phyloP scores from a whole-genome alignment of 2,888 invertebrate species.

The Kryphioiulus occultus region DNA sequence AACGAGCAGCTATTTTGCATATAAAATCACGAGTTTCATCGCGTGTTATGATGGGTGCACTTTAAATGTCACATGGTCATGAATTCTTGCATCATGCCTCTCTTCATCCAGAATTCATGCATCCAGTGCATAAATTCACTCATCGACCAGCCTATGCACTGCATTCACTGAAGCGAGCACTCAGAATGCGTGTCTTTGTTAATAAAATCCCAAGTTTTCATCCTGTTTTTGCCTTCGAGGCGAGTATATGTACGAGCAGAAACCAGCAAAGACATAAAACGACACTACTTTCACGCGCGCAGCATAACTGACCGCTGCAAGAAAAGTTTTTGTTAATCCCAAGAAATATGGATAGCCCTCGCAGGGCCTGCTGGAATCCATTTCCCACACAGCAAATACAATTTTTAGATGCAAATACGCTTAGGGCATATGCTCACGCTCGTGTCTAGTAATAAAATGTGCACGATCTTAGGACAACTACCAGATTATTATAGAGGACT shows the following conservation, averaged over 20 bases:
- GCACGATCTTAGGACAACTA: not conserved
- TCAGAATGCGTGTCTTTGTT: not conserved
- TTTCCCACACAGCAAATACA: not conserved
- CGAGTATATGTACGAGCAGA: not conserved
- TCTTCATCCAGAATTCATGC: not conserved
- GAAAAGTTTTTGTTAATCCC: not conserved
- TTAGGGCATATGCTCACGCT: not conserved
- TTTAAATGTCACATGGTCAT: not conserved
- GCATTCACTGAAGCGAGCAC: not conserved
- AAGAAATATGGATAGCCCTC: not conserved
- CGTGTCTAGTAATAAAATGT: not conserved
- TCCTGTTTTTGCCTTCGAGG: not conserved
- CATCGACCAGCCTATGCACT: not conserved
- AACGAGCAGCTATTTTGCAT: no score
- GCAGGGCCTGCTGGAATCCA: not conserved
- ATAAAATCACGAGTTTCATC: no score
- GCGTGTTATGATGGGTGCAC: no score
- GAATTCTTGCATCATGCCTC: not conserved
- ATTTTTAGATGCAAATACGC: constrained; percentile 18
- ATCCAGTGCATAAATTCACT: not conserved
- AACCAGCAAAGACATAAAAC: not conserved
- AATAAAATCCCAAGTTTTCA: not conserved
- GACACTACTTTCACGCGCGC: not conserved
- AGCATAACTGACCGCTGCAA: not conserved
- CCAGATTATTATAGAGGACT: not conserved